phyloP scores from a whole-genome alignment of 1,140 invertebrate species.

The Drosophila kepulauana region DNA sequence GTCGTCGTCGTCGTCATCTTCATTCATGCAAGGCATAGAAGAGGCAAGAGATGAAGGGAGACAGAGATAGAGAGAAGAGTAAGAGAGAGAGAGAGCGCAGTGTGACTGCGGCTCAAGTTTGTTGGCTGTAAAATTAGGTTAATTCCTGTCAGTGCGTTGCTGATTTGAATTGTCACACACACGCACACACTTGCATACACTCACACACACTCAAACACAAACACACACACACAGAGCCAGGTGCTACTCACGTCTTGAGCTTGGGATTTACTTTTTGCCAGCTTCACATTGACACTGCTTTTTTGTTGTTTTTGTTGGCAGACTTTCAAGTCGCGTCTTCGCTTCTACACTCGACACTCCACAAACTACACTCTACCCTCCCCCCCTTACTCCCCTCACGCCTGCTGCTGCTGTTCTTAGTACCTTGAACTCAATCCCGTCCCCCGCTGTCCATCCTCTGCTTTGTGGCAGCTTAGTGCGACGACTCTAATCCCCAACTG shows the following conservation, averaged over 20 bases:
- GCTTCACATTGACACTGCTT: slow-evolving; percentile 23
- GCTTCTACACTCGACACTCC: not conserved
- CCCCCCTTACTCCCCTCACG: not conserved
- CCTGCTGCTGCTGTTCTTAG: not conserved
- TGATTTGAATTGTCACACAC: slow-evolving; percentile 63
- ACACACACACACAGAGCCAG: slow-evolving; percentile 3
- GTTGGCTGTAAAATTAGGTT: slow-evolving; percentile 82
- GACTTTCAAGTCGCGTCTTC: slow-evolving; percentile 5
- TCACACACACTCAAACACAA: slow-evolving; percentile 1
- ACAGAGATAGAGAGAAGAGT: not conserved
- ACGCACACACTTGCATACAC: slow-evolving; percentile 4
- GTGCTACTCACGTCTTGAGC: slow-evolving; percentile 20
- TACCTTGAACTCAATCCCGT: not conserved
- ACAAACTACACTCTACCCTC: no score
- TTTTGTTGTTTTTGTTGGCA: no score
- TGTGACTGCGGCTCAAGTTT: slow-evolving; percentile 44
- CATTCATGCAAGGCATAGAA: slow-evolving; percentile 48
- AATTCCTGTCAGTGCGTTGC: slow-evolving; percentile 80
- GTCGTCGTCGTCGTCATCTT: slow-evolving; percentile 24
- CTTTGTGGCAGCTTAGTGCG: slow-evolving; percentile 29
- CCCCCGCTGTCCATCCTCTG: not conserved
- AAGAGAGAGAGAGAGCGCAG: not conserved
- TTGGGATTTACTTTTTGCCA: slow-evolving; percentile 44
- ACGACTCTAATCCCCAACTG: slow-evolving; percentile 39
- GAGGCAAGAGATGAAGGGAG: not conserved